Percentiles rank a stretch among this genome's conserved stretches.
These are phyloP conservation scores for Myotis planiceps DNA, from an alignment of 2,797 vertebrate genomes.

Conservation along the genomic window DNA sequence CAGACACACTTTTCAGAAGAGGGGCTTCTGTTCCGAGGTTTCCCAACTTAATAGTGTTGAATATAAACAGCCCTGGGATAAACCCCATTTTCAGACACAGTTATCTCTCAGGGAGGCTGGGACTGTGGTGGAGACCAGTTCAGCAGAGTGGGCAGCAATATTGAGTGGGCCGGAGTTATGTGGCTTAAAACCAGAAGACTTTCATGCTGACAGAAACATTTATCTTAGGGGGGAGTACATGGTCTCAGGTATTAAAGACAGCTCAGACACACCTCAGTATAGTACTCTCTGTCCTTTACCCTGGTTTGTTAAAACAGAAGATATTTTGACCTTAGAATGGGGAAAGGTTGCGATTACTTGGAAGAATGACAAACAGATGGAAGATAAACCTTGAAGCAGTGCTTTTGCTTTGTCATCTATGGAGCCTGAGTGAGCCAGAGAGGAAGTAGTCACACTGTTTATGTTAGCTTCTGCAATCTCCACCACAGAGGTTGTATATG, in stretches of 20 bases:
- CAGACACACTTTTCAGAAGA: constrained; percentile 74
- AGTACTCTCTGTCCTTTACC: constrained; percentile 8
- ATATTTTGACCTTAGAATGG: constrained; percentile 63
- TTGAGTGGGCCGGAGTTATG: neutral
- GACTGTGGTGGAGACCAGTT: neutral
- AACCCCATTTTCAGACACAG: constrained; percentile 23
- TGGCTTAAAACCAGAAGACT: constrained; percentile 40
- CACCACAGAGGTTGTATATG: neutral
- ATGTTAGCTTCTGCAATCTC: neutral
- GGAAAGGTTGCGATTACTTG: constrained; percentile 50
- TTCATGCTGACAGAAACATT: constrained; percentile 50
- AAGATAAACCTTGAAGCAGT: constrained; percentile 16
- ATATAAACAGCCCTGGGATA: constrained; percentile 27
- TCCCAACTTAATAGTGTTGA: constrained; percentile 33
- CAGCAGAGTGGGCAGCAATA: neutral
- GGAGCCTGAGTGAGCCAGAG: neutral
- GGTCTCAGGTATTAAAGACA: constrained; percentile 37
- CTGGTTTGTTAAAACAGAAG: constrained; percentile 30
- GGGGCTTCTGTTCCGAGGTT: constrained; percentile 63
- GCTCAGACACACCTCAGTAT: neutral
- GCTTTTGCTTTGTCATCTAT: constrained; percentile 10
- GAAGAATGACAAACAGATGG: constrained; percentile 54
- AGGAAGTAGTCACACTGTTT: neutral
- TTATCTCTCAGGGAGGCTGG: neutral
- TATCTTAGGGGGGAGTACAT: neutral